Evolutionary conservation across 2,797 vertebrate genomes (phyloP).

Genomic region (Nyctibius grandis): DNA sequence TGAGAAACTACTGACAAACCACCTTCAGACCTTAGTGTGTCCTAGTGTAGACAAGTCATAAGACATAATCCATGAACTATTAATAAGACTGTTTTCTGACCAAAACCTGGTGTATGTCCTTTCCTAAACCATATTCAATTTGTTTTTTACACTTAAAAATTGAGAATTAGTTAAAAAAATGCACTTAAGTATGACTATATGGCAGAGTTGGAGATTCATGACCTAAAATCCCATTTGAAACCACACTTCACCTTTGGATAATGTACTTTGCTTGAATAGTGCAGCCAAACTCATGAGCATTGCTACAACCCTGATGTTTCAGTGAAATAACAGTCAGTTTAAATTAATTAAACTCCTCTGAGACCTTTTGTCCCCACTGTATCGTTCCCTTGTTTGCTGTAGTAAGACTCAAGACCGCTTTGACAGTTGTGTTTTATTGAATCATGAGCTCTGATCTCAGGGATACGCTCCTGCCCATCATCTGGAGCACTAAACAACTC

Average conservation of each 20-base stretch:
- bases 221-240: not conserved
- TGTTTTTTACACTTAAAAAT: not conserved
- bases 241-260: not conserved
- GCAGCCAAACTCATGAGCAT: not conserved
- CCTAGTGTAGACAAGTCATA: not conserved
- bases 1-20: not conserved
- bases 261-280: not conserved
- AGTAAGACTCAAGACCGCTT: not conserved
- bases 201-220: not conserved
- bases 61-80: too few species aligned
- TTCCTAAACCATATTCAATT: not conserved
- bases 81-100: not conserved
- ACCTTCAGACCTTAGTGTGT: not conserved
- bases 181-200: rapidly evolving
- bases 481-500: not conserved
- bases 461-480: not conserved
- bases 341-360: not conserved
- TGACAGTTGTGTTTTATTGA: not conserved
- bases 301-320: not conserved
- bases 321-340: not conserved
- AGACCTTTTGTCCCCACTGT: not conserved
- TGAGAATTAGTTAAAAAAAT: not conserved
- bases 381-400: not conserved
- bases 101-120: not conserved
- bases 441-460: not conserved